Evolutionary conservation across 2,797 vertebrate genomes (phyloP).

Genomic region (Vultur gryphus): DNA sequence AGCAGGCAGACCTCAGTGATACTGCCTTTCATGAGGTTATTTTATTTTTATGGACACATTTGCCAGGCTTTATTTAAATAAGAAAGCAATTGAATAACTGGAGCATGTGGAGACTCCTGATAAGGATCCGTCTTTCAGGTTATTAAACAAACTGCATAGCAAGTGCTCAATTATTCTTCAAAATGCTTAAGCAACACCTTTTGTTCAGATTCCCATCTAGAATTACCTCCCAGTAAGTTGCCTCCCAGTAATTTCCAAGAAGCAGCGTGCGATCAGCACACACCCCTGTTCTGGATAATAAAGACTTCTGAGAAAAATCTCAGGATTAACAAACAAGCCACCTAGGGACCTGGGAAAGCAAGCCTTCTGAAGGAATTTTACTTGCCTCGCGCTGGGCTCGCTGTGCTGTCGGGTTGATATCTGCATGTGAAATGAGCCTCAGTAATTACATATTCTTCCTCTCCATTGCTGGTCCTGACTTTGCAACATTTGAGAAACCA

Average conservation of each 20-base stretch:
- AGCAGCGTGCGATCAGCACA: not conserved
- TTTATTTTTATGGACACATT: slow-evolving; percentile 33
- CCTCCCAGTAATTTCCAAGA: slow-evolving; percentile 65
- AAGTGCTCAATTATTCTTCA: slow-evolving; percentile 33
- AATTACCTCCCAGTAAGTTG: slow-evolving; percentile 48
- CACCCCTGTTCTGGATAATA: slow-evolving; percentile 32
- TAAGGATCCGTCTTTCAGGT: slow-evolving; percentile 36
- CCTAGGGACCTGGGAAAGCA: not conserved
- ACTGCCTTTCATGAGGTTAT: not conserved
- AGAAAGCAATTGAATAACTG: slow-evolving; percentile 26
- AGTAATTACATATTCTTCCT: not conserved
- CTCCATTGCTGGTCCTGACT: not conserved
- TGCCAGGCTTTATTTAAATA: slow-evolving; percentile 35
- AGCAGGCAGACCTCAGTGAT: not conserved
- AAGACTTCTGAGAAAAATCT: slow-evolving; percentile 58
- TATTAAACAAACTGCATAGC: slow-evolving; percentile 44
- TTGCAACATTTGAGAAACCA: not conserved
- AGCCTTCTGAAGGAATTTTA: slow-evolving; percentile 18
- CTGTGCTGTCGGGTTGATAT: not conserved
- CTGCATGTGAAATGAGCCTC: not conserved
- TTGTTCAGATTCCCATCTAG: slow-evolving; percentile 23
- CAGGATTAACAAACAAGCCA: slow-evolving; percentile 3
- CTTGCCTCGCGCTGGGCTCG: not conserved
- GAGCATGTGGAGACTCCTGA: slow-evolving; percentile 51
- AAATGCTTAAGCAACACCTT: slow-evolving; percentile 54